These are phyloP conservation scores for Lagopus leucura DNA, from an alignment of 2,113 vertebrate genomes.

Conservation along the genomic window DNA sequence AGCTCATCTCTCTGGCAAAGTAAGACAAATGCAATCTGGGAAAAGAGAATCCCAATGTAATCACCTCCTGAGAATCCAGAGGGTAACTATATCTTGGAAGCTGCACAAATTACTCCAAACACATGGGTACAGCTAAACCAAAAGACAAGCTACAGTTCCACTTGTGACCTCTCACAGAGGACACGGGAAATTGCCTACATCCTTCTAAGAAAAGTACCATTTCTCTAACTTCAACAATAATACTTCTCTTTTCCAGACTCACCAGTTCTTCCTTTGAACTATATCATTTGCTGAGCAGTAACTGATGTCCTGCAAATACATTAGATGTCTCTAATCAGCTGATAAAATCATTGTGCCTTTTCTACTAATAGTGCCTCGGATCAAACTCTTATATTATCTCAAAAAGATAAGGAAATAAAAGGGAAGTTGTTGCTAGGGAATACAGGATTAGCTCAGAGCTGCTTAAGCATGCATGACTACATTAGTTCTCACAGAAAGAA, in stretches of 20 bases:
- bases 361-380: background rate
- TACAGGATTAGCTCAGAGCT: background rate
- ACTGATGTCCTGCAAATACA: background rate
- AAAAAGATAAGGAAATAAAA: slow-evolving; percentile 5
- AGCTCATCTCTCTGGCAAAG: background rate
- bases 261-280: background rate
- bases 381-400: background rate
- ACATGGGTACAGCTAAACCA: background rate
- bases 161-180: background rate
- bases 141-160: background rate
- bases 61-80: background rate
- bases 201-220: background rate
- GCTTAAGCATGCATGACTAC: background rate
- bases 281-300: background rate
- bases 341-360: background rate
- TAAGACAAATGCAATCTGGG: background rate
- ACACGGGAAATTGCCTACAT: accelerated
- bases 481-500: background rate
- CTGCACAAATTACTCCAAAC: background rate
- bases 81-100: background rate
- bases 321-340: background rate
- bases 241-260: background rate
- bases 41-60: background rate
- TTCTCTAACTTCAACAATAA: background rate
- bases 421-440: background rate